Conservation (phyloP, 2,888 invertebrate genomes). For the Tetanocera ferruginea region DNA sequence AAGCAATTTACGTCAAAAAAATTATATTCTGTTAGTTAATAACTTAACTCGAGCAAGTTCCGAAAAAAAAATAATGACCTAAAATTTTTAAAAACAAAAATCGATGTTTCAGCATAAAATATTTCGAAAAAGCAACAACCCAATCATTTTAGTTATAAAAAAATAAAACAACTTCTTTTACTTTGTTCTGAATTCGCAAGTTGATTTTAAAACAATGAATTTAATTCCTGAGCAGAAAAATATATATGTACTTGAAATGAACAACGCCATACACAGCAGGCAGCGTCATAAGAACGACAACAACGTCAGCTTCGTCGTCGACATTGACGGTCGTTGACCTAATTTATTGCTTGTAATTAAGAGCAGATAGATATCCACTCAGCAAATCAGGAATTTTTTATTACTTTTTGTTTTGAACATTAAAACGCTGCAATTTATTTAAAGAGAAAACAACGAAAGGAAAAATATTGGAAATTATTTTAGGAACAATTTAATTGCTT, state of each 20-base stretch:
- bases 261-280: constrained; percentile 31
- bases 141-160: no score
- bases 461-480: no score
- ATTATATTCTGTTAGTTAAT: no score
- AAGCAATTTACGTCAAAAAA: no score
- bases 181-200: not conserved
- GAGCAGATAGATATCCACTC: not conserved
- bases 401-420: no score
- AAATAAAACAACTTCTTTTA: not conserved
- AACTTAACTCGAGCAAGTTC: no score
- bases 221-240: not conserved
- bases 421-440: no score
- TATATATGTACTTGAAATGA: not conserved
- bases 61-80: no score
- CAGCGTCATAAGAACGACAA: constrained; percentile 37
- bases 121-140: no score
- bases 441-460: no score
- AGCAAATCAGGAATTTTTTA: not conserved
- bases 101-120: no score
- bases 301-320: constrained; percentile 35
- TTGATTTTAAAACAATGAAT: not conserved
- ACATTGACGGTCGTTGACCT: constrained; percentile 63
- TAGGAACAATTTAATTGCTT: not conserved
- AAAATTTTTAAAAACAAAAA: no score
- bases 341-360: constrained; percentile 50